Evolutionary conservation across 2,113 vertebrate genomes (phyloP), one percentile per base, ranked within the genome.

Genomic region (Sinocyclocheilus anshuiensis): DNA sequence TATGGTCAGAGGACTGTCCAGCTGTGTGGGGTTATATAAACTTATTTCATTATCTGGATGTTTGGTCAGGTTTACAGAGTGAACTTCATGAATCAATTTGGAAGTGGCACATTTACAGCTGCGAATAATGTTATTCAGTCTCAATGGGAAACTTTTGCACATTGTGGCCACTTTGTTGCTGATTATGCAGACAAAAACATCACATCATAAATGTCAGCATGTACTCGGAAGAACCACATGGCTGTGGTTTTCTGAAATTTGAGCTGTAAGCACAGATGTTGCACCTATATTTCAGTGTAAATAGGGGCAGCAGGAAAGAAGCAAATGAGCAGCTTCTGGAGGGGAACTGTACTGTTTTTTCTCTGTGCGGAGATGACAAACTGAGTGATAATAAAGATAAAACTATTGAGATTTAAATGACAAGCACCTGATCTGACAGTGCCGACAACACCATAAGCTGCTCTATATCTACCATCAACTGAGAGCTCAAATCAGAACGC

Each of bases 401-500:
- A 26, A 33, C 22, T 26, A 77, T 22, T 24, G n/a, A 10, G n/a
- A 10, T 61, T 8, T 26, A 48, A 69, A 75, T 71, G 74, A 77
- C 18, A 24, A 78, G 20, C 84, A 79, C 33, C 33, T 61, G 55
- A 59, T 12, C 45, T 6, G 63, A 55, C 16, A 15, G 45, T 63
- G 12, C 26, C 11, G 59, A 80, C 82, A 80, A 86, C 59, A 65
- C 81, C 83, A 63, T 57, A 72, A 83, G 77, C 83, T 29, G 42
- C 48, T 63, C 11, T 71, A n/a, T 59, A 55, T 57, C 53, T 45
- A 61, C 36, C n/a, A 1, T 83, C 84, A 26, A 18, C 42, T 15
- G 6, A 53, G 29, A 50, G 18, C 63, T 20, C 36, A 5, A 12
- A 84, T 2, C 18, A 26, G 39, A 26, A 48, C 29, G 77, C 39